Conservation (phyloP, 2,888 invertebrate species). For the Leptopilina syphax region DNA sequence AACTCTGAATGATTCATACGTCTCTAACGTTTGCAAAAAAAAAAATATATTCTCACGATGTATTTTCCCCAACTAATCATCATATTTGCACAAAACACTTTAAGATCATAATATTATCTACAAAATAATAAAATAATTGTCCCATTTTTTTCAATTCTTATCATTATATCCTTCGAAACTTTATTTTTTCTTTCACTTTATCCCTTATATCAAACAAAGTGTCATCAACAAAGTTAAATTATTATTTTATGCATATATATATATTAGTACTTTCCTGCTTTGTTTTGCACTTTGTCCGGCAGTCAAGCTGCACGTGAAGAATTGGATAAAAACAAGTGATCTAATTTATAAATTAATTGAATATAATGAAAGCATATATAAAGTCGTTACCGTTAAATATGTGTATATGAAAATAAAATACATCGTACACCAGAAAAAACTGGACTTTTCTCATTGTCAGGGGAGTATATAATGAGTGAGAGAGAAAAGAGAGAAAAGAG, state of each 20-base stretch:
- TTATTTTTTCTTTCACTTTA: neutral
- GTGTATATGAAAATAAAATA: neutral
- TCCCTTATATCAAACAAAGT: neutral
- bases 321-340: slow-evolving; percentile 29
- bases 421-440: neutral
- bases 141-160: neutral
- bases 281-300: slow-evolving; percentile 33
- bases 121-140: too few relatives aligned
- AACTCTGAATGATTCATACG: neutral
- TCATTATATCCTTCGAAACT: too few relatives aligned
- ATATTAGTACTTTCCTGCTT: neutral
- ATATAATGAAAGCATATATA: slow-evolving; percentile 13
- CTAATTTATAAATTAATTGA: slow-evolving; percentile 29
- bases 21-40: neutral
- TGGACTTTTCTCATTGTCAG: slow-evolving; percentile 15
- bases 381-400: slow-evolving; percentile 3
- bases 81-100: neutral
- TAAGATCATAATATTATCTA: neutral
- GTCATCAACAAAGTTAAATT: neutral
- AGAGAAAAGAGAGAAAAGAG: too few relatives aligned
- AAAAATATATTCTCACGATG: neutral
- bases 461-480: neutral
- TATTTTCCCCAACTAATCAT: too few relatives aligned
- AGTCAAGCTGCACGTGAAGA: slow-evolving; percentile 22
- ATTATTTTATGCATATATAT: neutral